A percentile compares a stretch with the other conserved stretches of the same genome.
These are phyloP conservation scores for Myathropa florea DNA, from an alignment of 2,888 invertebrate species.

Conservation along the genomic window DNA sequence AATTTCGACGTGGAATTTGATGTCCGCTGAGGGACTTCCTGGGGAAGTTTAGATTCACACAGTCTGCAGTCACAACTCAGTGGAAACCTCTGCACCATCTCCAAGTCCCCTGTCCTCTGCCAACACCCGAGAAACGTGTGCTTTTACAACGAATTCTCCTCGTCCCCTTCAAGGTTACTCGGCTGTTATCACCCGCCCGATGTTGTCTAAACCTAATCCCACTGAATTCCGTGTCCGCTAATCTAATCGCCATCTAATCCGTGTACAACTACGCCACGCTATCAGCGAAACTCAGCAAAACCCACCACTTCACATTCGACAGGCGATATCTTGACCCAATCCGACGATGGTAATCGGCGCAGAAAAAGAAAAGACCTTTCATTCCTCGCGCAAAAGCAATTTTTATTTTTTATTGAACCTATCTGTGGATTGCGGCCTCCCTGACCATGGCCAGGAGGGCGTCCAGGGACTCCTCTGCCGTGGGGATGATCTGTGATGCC, in stretches of 20 bases:
- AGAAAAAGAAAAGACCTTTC: not conserved
- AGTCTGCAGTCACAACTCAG: no score
- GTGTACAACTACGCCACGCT: not conserved
- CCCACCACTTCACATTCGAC: not conserved
- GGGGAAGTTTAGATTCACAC: no score
- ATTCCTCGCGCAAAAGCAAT: not conserved
- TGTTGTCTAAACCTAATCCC: not conserved
- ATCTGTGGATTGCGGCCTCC: constrained; percentile 37
- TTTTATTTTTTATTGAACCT: not conserved
- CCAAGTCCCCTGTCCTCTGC: no score
- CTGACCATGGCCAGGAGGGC: constrained; percentile 80
- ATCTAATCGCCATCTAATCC: not conserved
- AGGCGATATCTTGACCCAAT: not conserved
- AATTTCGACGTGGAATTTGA: no score
- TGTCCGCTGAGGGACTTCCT: no score
- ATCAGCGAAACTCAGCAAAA: not conserved
- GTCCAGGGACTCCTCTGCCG: constrained; percentile 85
- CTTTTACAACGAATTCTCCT: no score
- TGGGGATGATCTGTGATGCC: constrained; percentile 84
- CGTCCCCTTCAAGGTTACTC: not conserved
- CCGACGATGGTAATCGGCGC: not conserved
- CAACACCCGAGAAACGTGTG: no score
- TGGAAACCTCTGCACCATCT: no score
- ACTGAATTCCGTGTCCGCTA: not conserved
- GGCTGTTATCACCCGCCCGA: not conserved